These are phyloP conservation scores for Melipona quadrifasciata DNA, from an alignment of 1,140 invertebrate genomes.

Conservation along the genomic window DNA sequence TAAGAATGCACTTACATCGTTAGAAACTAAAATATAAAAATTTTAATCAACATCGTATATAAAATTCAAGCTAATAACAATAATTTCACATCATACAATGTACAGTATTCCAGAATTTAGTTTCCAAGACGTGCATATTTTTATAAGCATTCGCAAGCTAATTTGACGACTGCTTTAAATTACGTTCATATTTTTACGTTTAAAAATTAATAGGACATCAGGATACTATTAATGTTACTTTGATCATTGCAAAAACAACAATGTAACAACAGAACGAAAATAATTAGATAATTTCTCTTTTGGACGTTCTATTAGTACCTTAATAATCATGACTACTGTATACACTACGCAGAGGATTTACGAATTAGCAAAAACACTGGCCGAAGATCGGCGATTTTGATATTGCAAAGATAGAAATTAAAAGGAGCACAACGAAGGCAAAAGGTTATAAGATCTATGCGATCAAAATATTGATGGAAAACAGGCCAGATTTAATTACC, in stretches of 20 bases:
- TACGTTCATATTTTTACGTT: slow-evolving; percentile 12
- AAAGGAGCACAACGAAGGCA: slow-evolving; percentile 55
- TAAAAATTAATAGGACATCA: slow-evolving; percentile 4
- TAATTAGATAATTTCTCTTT: background rate
- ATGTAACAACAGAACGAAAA: slow-evolving; percentile 23
- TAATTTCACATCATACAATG: background rate
- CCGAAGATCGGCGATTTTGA: slow-evolving; percentile 29
- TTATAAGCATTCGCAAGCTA: slow-evolving; percentile 31
- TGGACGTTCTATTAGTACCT: background rate
- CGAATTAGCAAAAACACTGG: background rate
- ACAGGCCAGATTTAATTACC: slow-evolving; percentile 54
- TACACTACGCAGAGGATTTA: background rate
- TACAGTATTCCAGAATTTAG: background rate
- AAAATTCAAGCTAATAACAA: background rate
- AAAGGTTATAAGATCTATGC: slow-evolving; percentile 64
- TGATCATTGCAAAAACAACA: background rate
- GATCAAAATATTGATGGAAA: slow-evolving; percentile 48
- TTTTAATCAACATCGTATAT: slow-evolving; percentile 10
- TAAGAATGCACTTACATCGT: background rate
- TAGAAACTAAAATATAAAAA: background rate
- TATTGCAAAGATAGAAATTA: slow-evolving; percentile 50
- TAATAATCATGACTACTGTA: background rate
- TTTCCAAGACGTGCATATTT: background rate
- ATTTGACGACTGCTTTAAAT: slow-evolving; percentile 9
- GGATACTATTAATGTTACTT: background rate